Base-by-base conservation (phyloP, 2,888 invertebrate genomes). In the Leucophenga montana region DNA sequence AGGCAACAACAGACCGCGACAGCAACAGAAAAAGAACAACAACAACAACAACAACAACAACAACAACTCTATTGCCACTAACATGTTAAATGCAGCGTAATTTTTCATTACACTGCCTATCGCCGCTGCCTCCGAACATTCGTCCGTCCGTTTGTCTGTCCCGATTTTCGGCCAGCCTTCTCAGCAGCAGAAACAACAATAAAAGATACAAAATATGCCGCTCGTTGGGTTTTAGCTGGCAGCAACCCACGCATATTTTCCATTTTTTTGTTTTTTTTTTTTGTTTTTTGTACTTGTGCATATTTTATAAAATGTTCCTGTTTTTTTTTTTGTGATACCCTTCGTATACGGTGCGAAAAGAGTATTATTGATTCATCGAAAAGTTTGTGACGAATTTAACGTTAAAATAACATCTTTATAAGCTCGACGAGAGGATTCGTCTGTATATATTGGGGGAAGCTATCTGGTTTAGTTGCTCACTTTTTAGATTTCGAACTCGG, bases 31-130 rank as follows among this genome's bases (percentile, higher is more conserved):
- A 8, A 14, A 48, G n/a, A 13, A 48, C n/a, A n/a, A n/a, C n/a
- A n/a, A n/a, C n/a, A n/a, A n/a, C n/a, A n/a, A n/a, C n/a, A n/a
- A 61, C 27, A 61, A 27, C 46, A 57, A 54, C 33, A 68, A n/a
- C 76, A 80, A 82, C 81, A 82, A 79, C 83, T 77, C 82, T 80
- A 80, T 82, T 82, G 83, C 27, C 48, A 64, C 27, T 22, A 61
- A 48, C 22, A 64, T 48, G 46, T 22, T 48, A 46, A 46, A 64
- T 46, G 62, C 62, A 64, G 62, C 46, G 46, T 48, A 64, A 64
- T 64, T 48, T 64, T 64, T 64, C 46, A 46, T 64, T 46, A 22
- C 44, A 64, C 48, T 64, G 62, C 59, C 33, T 56, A 61, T 11
- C 22, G 48, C 62, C 46, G 14, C 16, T 16, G n/a, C 16, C 50